phyloP scores from a whole-genome alignment of 1,140 invertebrate species.

The Aphis craccivora region DNA sequence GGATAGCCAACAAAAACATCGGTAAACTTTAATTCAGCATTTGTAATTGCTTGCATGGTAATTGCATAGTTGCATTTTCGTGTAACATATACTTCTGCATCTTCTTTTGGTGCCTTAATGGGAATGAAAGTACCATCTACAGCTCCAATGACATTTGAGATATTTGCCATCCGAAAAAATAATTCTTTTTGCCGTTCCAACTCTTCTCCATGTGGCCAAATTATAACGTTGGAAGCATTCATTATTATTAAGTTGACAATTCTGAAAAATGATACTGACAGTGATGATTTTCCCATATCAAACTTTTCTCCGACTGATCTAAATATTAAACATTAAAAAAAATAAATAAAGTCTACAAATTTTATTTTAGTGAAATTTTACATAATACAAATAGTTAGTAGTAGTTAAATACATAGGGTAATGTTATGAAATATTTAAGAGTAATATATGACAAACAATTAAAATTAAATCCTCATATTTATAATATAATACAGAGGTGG shows the following conservation, averaged over 20 bases:
- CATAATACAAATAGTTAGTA: no score
- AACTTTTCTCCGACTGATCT: neutral
- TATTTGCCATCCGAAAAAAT: neutral
- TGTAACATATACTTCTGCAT: neutral
- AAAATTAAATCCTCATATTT: no score
- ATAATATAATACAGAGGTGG: no score
- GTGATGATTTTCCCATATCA: neutral
- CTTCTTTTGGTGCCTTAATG: neutral
- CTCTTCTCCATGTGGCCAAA: neutral
- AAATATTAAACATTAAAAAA: neutral
- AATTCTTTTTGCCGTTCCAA: neutral
- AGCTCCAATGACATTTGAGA: neutral
- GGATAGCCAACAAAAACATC: neutral
- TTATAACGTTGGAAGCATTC: neutral
- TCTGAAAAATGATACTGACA: neutral
- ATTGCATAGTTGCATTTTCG: neutral
- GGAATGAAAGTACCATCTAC: constrained; percentile 6
- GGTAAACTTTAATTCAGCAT: neutral
- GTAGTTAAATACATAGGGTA: no score
- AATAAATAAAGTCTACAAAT: no score
- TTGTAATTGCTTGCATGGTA: neutral
- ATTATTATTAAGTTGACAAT: neutral
- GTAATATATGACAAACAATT: no score
- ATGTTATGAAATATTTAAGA: no score
- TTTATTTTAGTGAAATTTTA: no score